These are phyloP conservation scores for Tethea ocularis DNA, from an alignment of 2,888 invertebrate genomes.

Conservation along the genomic window DNA sequence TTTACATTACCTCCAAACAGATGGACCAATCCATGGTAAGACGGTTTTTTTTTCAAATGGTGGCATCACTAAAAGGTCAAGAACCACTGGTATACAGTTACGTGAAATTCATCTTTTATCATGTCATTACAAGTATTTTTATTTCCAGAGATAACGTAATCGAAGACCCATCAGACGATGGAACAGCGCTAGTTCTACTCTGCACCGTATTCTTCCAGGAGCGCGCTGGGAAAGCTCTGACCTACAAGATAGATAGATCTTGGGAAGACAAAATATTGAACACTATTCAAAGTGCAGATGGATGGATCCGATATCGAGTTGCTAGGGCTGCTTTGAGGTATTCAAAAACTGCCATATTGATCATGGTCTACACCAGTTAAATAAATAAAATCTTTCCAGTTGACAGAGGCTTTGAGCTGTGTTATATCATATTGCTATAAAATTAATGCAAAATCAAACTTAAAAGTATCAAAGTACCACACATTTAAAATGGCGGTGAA, in stretches of 20 bases:
- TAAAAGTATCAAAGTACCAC: too few species aligned
- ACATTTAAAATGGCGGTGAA: constrained; percentile 4
- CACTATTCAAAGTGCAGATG: constrained; percentile 79
- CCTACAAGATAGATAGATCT: constrained; percentile 52
- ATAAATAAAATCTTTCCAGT: too few species aligned
- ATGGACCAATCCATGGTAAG: too few species aligned
- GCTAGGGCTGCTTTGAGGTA: constrained; percentile 93
- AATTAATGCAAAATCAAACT: too few species aligned
- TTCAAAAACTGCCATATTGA: constrained; percentile 5
- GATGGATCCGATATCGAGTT: constrained; percentile 94
- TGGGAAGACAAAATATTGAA: constrained; percentile 81
- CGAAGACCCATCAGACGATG: constrained; percentile 62
- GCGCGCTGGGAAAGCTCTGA: constrained; percentile 87
- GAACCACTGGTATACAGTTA: too few species aligned
- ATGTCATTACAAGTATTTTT: neutral
- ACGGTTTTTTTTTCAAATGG: too few species aligned
- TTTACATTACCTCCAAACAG: too few species aligned
- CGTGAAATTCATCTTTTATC: neutral
- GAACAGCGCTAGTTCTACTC: constrained; percentile 88
- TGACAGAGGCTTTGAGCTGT: too few species aligned
- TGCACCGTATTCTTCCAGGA: constrained; percentile 94
- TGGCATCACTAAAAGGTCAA: too few species aligned
- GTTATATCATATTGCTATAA: too few species aligned
- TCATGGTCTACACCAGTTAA: too few species aligned
- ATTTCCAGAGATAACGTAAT: constrained; percentile 38